Evolutionary conservation across 2,888 invertebrate species (phyloP).

Genomic region (Chouioia cunea): DNA sequence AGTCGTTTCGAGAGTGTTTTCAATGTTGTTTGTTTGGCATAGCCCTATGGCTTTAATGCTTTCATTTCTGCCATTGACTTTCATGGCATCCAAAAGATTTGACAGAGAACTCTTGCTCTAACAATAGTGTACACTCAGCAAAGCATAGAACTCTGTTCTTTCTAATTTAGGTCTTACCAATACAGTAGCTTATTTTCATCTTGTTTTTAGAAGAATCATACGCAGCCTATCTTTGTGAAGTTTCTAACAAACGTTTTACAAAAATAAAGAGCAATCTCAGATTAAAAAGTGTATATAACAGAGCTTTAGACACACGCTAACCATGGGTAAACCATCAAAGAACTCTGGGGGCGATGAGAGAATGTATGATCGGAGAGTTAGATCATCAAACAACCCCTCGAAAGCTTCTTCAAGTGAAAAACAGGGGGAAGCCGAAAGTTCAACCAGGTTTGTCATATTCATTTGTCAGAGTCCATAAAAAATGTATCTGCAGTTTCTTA

Average conservation of each 20-base stretch:
- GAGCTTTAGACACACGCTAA: slow-evolving; percentile 43
- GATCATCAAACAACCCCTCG: slow-evolving; percentile 56
- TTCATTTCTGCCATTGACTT: slow-evolving; percentile 2
- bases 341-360: slow-evolving; percentile 63
- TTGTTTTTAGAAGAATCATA: slow-evolving; percentile 34
- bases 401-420: slow-evolving; percentile 47
- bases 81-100: slow-evolving; percentile 14
- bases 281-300: slow-evolving; percentile 27
- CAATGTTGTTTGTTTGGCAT: not conserved
- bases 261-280: slow-evolving; percentile 16
- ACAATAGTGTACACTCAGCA: not conserved
- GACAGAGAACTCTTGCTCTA: not conserved
- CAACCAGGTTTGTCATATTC: slow-evolving; percentile 47
- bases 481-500: slow-evolving; percentile 23
- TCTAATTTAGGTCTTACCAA: slow-evolving; percentile 24
- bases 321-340: slow-evolving; percentile 64
- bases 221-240: slow-evolving; percentile 27
- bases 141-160: slow-evolving; percentile 6
- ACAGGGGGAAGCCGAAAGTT: slow-evolving; percentile 36
- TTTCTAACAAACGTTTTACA: slow-evolving; percentile 36
- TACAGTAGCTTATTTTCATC: slow-evolving; percentile 16
- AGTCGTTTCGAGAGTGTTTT: not conserved
- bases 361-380: slow-evolving; percentile 60
- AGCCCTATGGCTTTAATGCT: not conserved
- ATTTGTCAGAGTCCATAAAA: slow-evolving; percentile 38